Percentiles rank a stretch among this genome's conserved stretches.
phyloP scores from a whole-genome alignment of 2,888 invertebrate species.

The Phyllotreta cruciferae region DNA sequence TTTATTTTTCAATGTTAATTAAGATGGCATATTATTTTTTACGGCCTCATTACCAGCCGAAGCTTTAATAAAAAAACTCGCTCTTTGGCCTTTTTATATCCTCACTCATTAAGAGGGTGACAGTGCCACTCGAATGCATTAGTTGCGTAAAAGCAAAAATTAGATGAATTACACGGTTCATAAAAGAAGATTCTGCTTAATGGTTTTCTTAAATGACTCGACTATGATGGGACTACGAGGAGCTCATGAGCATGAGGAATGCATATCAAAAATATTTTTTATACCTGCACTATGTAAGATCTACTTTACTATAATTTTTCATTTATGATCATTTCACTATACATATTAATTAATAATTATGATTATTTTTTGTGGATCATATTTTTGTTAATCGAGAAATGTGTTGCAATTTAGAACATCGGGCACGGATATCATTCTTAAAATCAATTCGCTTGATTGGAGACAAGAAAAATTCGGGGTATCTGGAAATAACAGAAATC shows the following conservation, averaged over 20 bases:
- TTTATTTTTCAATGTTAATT: slow-evolving; percentile 44
- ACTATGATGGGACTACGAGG: slow-evolving; percentile 19
- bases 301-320: no score
- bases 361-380: slow-evolving; percentile 14
- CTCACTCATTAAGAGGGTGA: slow-evolving; percentile 40
- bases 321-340: no score
- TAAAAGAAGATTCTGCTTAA: slow-evolving; percentile 36
- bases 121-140: slow-evolving; percentile 41
- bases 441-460: slow-evolving; percentile 47
- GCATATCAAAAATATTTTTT: no score
- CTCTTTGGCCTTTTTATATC: slow-evolving; percentile 33
- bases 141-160: slow-evolving; percentile 37
- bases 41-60: slow-evolving; percentile 43
- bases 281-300: no score
- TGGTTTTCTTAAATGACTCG: slow-evolving; percentile 32
- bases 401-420: no score
- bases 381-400: slow-evolving; percentile 10
- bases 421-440: neutral
- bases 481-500: slow-evolving; percentile 45
- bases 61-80: slow-evolving; percentile 40
- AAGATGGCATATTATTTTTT: slow-evolving; percentile 47
- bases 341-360: no score
- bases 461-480: slow-evolving; percentile 40
- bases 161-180: slow-evolving; percentile 35
- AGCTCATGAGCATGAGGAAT: slow-evolving; percentile 21